Base-by-base conservation (phyloP, 2,797 vertebrate genomes). In the Bradypodion ventrale region DNA sequence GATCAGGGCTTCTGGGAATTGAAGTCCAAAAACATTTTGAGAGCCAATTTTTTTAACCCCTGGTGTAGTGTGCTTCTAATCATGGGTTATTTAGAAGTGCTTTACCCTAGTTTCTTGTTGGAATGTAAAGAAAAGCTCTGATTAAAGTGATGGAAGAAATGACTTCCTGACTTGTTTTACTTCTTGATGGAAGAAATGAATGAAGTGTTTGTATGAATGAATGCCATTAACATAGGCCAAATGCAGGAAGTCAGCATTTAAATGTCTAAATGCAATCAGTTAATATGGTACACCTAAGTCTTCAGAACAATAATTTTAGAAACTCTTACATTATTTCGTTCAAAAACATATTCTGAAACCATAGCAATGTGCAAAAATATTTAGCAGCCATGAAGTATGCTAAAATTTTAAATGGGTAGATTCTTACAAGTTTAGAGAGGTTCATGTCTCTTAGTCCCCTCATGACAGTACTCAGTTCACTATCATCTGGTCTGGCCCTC, bases 361-460 rank as follows among this genome's bases (percentile, higher is more conserved):
- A 52, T 15, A 19, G 25, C n/a, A 42, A 21, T 35, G 4, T 13
- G 10, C 37, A 74, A 80, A 56, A 84, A 69, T 9, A 81, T 78
- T 3, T 75, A 76, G 4, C 46, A 76, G 40, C 27, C 1, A 75
- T 80, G 76, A 0, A 2, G 10, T 1, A 13, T 81, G 5, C 4
- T 82, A 35, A 87, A 91, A 72, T 40, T 16, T 65, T 82, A 83
- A 66, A 83, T 19, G 37, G 56, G 85, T 83, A 87, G 1, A 74
- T 88, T 76, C 90, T 94, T 89, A 96, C 96, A 94, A 96, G 44
- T 86, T 96, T 96, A 66, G 96, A 96, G 85, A 96, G 95, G 90
- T 96, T 96, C 96, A 96, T 96, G 81, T 96, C 96, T 89, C 96
- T 95, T 23, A 96, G 84, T 1, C 95, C 96, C 92, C 96, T 94